Evolutionary conservation across 2,113 vertebrate species (phyloP).

Genomic region (Chitala chitala): DNA sequence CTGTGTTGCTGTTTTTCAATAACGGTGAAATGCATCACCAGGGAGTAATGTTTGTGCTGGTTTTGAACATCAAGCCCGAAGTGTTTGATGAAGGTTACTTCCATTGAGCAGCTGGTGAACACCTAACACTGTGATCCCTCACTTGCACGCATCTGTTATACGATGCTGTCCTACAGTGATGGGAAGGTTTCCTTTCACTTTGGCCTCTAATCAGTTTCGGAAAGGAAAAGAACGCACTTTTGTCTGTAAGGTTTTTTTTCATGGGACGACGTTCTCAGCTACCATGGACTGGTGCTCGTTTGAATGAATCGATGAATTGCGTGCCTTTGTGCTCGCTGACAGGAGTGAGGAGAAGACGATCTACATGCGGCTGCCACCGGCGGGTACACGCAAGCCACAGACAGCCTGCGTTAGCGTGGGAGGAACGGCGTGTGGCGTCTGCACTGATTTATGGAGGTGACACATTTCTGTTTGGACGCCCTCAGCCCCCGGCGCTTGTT

Average conservation of each 20-base stretch:
- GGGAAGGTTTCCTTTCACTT: not conserved
- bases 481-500: constrained; percentile 1
- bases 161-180: constrained; percentile 17
- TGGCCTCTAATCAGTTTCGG: no score
- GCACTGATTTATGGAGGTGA: not conserved
- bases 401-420: not conserved
- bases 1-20: constrained; percentile 21
- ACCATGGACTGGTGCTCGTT: not conserved
- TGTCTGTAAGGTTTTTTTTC: no score
- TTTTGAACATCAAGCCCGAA: no score
- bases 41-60: no score
- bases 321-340: not conserved
- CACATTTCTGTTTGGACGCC: not conserved
- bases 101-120: not conserved
- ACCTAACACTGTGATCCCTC: no score
- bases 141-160: constrained; percentile 48
- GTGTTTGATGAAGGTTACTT: no score
- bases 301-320: not conserved
- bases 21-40: no score
- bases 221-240: no score
- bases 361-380: not conserved
- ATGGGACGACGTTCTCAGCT: no score
- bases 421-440: not conserved
- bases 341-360: not conserved
- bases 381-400: not conserved